These are phyloP conservation scores for Ecdyonurus torrentis DNA, from an alignment of 2,888 invertebrate genomes.

Conservation along the genomic window DNA sequence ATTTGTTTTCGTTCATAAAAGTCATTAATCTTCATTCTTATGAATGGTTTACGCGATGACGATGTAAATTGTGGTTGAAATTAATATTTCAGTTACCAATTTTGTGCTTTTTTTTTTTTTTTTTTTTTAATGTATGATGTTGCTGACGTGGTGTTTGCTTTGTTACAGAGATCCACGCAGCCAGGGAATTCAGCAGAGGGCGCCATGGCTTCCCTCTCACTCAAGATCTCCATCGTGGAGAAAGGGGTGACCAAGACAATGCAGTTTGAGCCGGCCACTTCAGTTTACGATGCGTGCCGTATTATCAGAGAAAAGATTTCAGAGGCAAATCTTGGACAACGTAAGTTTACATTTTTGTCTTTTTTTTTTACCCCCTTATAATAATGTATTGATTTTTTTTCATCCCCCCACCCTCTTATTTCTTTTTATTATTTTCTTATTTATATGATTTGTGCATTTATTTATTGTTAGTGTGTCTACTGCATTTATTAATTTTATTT, in stretches of 20 bases:
- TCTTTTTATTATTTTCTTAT: background rate
- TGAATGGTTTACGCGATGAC: too few relatives aligned
- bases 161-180: slow-evolving; percentile 1
- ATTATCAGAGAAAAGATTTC: slow-evolving; percentile 90
- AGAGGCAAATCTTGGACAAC: slow-evolving; percentile 75
- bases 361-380: too few relatives aligned
- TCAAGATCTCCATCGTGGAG: slow-evolving; percentile 72
- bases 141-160: slow-evolving; percentile 13
- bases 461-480: background rate
- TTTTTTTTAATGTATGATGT: slow-evolving; percentile 20
- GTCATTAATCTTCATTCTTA: too few relatives aligned
- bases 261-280: slow-evolving; percentile 91
- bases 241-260: slow-evolving; percentile 91
- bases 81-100: slow-evolving; percentile 10
- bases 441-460: background rate
- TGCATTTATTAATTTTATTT: background rate
- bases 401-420: too few relatives aligned
- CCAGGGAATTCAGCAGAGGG: background rate
- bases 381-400: too few relatives aligned
- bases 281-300: slow-evolving; percentile 90
- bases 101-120: slow-evolving; percentile 3
- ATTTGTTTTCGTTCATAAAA: too few relatives aligned
- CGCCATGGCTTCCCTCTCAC: slow-evolving; percentile 51
- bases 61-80: too few relatives aligned
- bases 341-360: slow-evolving; percentile 62